These are phyloP conservation scores for Copidosoma aretas DNA, from an alignment of 2,888 invertebrate species.

Conservation along the genomic window DNA sequence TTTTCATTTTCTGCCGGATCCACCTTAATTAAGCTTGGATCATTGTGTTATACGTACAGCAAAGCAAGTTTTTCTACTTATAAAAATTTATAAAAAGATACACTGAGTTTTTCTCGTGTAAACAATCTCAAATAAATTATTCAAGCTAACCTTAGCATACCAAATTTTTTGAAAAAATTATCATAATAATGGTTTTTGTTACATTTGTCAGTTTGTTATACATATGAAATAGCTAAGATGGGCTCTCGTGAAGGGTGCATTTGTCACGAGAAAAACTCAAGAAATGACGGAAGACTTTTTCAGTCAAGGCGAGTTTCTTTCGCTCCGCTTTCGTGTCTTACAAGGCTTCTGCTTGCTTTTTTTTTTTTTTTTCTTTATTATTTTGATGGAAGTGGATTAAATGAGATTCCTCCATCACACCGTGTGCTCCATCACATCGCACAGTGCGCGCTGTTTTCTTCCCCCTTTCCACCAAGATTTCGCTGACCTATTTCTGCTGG, in stretches of 20 bases:
- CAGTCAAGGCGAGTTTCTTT: constrained; percentile 3
- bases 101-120: too few species aligned
- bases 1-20: too few species aligned
- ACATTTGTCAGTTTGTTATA: not conserved
- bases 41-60: too few species aligned
- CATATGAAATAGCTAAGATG: constrained; percentile 9
- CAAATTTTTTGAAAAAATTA: too few species aligned
- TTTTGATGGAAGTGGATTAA: constrained; percentile 11
- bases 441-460: not conserved
- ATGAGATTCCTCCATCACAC: not conserved
- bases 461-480: not conserved
- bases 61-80: too few species aligned
- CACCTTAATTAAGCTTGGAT: too few species aligned
- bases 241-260: constrained; percentile 4
- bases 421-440: too few species aligned
- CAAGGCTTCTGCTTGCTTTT: not conserved
- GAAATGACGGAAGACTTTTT: constrained; percentile 5
- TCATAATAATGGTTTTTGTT: not conserved
- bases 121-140: too few species aligned
- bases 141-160: too few species aligned
- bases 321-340: not conserved
- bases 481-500: constrained; percentile 1
- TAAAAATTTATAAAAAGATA: too few species aligned
- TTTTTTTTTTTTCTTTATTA: not conserved
- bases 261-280: constrained; percentile 9